Percentiles rank a stretch among this genome's conserved stretches.
Evolutionary conservation across 2,797 vertebrate genomes (phyloP).

Genomic region (Rhabdomys pumilio): DNA sequence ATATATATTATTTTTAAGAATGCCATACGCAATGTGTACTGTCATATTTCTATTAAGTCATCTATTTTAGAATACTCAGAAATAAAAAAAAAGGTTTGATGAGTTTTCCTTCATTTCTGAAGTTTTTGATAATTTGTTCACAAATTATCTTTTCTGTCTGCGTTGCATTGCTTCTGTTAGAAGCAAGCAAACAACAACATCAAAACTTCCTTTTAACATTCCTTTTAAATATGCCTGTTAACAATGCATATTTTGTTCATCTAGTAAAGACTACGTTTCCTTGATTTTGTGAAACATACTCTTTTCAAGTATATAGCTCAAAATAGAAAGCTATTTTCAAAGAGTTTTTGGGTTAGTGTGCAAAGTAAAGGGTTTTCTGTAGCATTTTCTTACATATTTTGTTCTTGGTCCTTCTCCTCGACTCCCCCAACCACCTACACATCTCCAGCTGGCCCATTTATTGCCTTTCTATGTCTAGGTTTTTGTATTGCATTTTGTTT

Average conservation of each 20-base stretch:
- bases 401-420: background rate
- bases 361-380: background rate
- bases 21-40: background rate
- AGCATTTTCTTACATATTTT: background rate
- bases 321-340: background rate
- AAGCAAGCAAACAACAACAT: background rate
- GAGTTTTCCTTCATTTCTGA: background rate
- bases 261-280: background rate
- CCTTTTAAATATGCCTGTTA: no score
- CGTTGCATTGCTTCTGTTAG: background rate
- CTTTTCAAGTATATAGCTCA: background rate
- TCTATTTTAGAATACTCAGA: slow-evolving; percentile 9
- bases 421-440: background rate
- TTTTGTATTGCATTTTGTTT: background rate
- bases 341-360: background rate
- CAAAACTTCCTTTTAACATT: background rate
- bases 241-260: background rate
- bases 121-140: background rate
- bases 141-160: no score
- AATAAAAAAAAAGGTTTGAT: background rate
- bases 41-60: background rate
- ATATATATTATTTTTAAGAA: slow-evolving; percentile 11
- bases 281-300: background rate
- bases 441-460: background rate
- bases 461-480: background rate